Percentiles rank a stretch among this genome's conserved stretches.
phyloP scores from a whole-genome alignment of 2,797 vertebrate species.

The Periparus ater region DNA sequence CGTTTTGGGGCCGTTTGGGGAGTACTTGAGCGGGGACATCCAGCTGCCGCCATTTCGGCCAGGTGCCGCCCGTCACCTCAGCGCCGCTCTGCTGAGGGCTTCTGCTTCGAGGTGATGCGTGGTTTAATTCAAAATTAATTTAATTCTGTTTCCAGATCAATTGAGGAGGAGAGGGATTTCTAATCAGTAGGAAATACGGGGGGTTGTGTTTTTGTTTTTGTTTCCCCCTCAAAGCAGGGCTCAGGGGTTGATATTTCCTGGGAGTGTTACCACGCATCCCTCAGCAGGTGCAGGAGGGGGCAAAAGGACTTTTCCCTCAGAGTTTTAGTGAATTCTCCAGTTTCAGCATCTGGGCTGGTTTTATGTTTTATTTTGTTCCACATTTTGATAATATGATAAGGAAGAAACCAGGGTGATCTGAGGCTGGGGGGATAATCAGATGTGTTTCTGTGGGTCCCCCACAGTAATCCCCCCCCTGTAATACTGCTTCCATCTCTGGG shows the following conservation, averaged over 20 bases:
- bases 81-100: background rate
- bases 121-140: background rate
- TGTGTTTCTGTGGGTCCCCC: background rate
- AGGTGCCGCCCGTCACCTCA: background rate
- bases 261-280: fast-evolving
- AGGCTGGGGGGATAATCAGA: fast-evolving
- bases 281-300: fast-evolving
- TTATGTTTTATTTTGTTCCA: background rate
- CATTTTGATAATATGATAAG: background rate
- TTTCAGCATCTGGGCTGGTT: background rate
- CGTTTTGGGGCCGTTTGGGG: background rate
- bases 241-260: background rate
- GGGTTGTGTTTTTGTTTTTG: background rate
- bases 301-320: background rate
- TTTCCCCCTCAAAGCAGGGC: background rate
- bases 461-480: background rate
- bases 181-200: fast-evolving
- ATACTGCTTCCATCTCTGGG: background rate
- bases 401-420: background rate
- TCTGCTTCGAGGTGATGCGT: background rate
- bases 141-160: background rate
- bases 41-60: background rate
- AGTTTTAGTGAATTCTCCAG: background rate
- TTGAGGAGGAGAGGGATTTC: background rate
- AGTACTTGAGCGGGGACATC: fast-evolving